These are phyloP conservation scores for Tricholaema leucomelas DNA, from an alignment of 2,113 vertebrate genomes.

Conservation along the genomic window DNA sequence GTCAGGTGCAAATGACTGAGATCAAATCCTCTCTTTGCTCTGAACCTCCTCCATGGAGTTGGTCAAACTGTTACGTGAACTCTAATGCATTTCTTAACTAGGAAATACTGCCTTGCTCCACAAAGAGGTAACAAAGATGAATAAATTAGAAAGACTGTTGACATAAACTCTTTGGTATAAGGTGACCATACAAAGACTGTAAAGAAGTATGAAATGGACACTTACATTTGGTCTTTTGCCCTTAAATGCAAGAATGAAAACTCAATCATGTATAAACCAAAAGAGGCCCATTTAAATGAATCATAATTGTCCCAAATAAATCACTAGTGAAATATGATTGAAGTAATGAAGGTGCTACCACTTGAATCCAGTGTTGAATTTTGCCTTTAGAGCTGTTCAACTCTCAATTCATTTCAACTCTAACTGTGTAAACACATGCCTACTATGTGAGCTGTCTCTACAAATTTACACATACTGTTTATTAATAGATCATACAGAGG, in stretches of 20 bases:
- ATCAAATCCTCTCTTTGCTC: neutral
- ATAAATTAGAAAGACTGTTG: neutral
- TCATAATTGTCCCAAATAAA: neutral
- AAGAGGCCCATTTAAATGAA: neutral
- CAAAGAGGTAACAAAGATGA: neutral
- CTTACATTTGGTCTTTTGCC: neutral
- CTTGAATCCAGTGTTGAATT: neutral
- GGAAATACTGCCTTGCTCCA: neutral
- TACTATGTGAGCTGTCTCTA: neutral
- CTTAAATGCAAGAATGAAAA: neutral
- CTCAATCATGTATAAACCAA: neutral
- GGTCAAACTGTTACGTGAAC: neutral
- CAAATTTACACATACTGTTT: neutral
- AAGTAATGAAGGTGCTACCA: constrained; percentile 6
- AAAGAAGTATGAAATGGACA: neutral
- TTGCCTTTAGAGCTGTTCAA: neutral
- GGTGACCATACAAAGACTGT: neutral
- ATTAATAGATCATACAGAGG: neutral
- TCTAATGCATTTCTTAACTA: neutral
- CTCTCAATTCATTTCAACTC: neutral
- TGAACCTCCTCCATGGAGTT: neutral
- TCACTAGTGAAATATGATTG: neutral
- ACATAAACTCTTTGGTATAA: neutral
- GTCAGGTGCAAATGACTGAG: neutral
- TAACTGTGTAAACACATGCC: neutral